A percentile compares a stretch with the other conserved stretches of the same genome.
Conservation (phyloP, 2,113 vertebrate genomes). For the Ellobius talpinus region DNA sequence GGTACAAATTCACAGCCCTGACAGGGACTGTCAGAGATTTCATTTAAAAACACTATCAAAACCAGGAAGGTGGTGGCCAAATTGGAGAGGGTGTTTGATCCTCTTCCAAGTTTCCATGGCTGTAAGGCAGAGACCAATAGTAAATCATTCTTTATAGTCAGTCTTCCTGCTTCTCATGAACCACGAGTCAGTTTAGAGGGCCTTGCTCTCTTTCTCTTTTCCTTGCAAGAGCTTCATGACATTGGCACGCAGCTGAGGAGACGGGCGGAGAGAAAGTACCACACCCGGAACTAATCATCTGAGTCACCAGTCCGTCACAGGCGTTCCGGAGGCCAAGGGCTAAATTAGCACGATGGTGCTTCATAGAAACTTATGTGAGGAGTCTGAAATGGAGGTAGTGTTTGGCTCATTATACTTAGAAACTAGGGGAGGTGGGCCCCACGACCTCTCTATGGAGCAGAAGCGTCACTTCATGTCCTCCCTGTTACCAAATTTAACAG, state of each 20-base stretch:
- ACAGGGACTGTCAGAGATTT: slow-evolving; percentile 77
- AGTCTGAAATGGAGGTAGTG: slow-evolving; percentile 18
- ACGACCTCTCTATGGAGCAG: background rate
- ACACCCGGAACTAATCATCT: slow-evolving; percentile 80
- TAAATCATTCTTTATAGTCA: slow-evolving; percentile 79
- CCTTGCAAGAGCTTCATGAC: slow-evolving; percentile 32
- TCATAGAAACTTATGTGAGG: slow-evolving; percentile 82
- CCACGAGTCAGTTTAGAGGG: slow-evolving; percentile 65
- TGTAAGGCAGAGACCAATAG: slow-evolving; percentile 74
- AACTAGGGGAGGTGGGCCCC: background rate
- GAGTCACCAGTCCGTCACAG: slow-evolving; percentile 72
- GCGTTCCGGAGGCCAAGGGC: slow-evolving; percentile 70
- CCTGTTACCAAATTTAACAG: slow-evolving; percentile 47
- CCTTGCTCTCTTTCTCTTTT: background rate
- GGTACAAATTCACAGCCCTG: slow-evolving; percentile 78
- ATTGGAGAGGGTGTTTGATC: slow-evolving; percentile 77
- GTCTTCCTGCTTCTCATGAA: slow-evolving; percentile 64
- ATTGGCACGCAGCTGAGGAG: slow-evolving; percentile 16
- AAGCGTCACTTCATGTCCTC: slow-evolving; percentile 19
- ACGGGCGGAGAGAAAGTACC: slow-evolving; percentile 42
- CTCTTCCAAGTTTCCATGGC: slow-evolving; percentile 73
- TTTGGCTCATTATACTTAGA: background rate
- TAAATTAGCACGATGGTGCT: slow-evolving; percentile 75
- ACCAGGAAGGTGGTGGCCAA: slow-evolving; percentile 72
- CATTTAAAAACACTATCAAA: slow-evolving; percentile 81